Percentiles rank a stretch among this genome's conserved stretches.
phyloP scores from a whole-genome alignment of 2,113 vertebrate genomes.

The Epinephelus cyanopodus region DNA sequence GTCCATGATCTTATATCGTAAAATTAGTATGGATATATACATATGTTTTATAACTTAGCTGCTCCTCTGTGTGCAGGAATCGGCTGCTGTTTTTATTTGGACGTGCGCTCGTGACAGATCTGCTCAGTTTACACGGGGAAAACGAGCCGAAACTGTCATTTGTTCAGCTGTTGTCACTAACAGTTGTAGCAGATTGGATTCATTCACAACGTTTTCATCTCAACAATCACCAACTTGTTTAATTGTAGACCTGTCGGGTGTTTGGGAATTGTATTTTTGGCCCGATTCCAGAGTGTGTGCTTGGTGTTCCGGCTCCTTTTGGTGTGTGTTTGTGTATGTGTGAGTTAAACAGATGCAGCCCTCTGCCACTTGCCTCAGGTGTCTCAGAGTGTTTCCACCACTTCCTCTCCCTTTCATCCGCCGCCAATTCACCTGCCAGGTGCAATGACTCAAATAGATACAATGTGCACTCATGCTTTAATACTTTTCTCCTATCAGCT shows the following conservation, averaged over 20 bases:
- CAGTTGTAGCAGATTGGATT: constrained; percentile 58
- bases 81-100: constrained; percentile 50
- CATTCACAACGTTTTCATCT: constrained; percentile 57
- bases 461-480: constrained; percentile 60
- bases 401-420: constrained; percentile 77
- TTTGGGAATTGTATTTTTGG: constrained; percentile 60
- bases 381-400: constrained; percentile 73
- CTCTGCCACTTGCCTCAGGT: constrained; percentile 75
- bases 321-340: constrained; percentile 15
- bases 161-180: constrained; percentile 64
- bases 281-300: constrained; percentile 36
- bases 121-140: constrained; percentile 23
- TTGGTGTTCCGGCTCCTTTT: constrained; percentile 9
- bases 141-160: constrained; percentile 40
- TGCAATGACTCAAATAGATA: constrained; percentile 73
- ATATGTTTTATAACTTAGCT: constrained; percentile 18
- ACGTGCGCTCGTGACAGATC: constrained; percentile 15
- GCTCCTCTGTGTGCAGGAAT: constrained; percentile 24
- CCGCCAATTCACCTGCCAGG: constrained; percentile 80
- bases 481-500: constrained; percentile 40
- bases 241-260: constrained; percentile 50
- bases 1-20: constrained; percentile 57
- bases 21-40: constrained; percentile 55
- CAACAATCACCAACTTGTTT: constrained; percentile 52
- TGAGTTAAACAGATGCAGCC: constrained; percentile 71